Percentiles rank a stretch among this genome's conserved stretches.
These are phyloP conservation scores for Ginglymostoma cirratum DNA, from an alignment of 2,113 vertebrate species.

Conservation along the genomic window DNA sequence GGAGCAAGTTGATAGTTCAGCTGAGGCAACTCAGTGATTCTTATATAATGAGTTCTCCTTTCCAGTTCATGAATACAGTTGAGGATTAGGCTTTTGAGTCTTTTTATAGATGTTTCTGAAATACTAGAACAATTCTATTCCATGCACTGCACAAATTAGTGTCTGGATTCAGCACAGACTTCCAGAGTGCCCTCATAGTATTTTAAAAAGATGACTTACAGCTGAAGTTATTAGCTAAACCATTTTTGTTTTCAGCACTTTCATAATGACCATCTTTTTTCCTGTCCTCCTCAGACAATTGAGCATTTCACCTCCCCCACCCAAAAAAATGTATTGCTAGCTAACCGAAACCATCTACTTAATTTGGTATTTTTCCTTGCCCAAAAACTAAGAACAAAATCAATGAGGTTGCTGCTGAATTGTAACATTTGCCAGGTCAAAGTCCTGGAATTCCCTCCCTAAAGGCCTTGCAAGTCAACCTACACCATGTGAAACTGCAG, in stretches of 20 bases:
- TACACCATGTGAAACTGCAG: too few species aligned
- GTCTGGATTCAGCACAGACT: neutral
- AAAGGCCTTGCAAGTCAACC: too few species aligned
- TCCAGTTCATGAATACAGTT: neutral
- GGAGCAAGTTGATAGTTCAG: neutral
- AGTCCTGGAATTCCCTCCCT: too few species aligned
- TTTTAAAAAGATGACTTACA: slow-evolving; percentile 14
- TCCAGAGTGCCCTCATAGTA: neutral
- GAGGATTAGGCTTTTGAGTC: neutral
- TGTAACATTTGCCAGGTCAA: neutral
- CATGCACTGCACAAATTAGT: neutral
- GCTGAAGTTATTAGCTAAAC: neutral
- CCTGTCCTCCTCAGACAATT: neutral
- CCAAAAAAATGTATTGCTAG: neutral
- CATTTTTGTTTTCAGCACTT: neutral
- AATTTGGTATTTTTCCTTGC: too few species aligned
- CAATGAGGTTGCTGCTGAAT: neutral
- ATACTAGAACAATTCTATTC: slow-evolving; percentile 19
- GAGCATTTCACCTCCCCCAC: neutral
- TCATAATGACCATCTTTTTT: neutral
- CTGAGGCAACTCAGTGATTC: neutral
- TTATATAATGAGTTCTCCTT: neutral
- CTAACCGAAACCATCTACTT: neutral
- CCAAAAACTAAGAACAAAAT: neutral
- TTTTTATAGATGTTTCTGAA: slow-evolving; percentile 25